A percentile compares a stretch with the other conserved stretches of the same genome.
Evolutionary conservation across 2,888 invertebrate species (phyloP).

Genomic region (Rhagonycha fulva): DNA sequence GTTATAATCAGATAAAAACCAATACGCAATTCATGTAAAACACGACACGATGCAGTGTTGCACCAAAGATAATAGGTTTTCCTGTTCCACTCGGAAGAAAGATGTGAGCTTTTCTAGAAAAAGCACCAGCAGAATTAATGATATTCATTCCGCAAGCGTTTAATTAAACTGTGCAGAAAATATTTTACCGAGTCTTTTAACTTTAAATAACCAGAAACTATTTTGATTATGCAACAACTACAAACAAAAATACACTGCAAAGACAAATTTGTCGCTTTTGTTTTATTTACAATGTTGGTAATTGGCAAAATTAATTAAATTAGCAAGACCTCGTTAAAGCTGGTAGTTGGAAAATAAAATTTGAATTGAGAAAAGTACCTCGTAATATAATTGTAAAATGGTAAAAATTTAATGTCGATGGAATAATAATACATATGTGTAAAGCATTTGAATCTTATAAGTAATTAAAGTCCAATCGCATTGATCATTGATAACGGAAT

Average conservation of each 20-base stretch:
- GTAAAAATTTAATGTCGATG: too few species aligned
- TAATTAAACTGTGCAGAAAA: conserved; percentile 16
- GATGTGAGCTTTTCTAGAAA: background rate
- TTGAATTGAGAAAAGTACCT: background rate
- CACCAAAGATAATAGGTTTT: background rate
- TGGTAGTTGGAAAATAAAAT: background rate
- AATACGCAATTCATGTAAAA: background rate
- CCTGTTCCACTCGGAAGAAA: background rate
- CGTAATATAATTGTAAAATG: too few species aligned
- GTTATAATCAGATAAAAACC: background rate
- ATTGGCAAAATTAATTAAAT: background rate
- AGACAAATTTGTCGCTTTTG: background rate
- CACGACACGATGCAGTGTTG: background rate
- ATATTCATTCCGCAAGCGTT: conserved; percentile 1
- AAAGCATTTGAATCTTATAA: too few species aligned
- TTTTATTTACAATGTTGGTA: background rate
- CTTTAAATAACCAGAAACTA: background rate
- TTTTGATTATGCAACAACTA: background rate
- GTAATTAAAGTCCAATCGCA: background rate
- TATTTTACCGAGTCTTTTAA: conserved; percentile 2
- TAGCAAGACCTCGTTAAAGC: background rate
- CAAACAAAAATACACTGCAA: background rate
- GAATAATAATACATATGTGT: too few species aligned
- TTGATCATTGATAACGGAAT: background rate
- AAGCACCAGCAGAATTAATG: conserved; percentile 5